phyloP scores from a whole-genome alignment of 2,113 vertebrate species.

The Mormyrus iriodes region DNA sequence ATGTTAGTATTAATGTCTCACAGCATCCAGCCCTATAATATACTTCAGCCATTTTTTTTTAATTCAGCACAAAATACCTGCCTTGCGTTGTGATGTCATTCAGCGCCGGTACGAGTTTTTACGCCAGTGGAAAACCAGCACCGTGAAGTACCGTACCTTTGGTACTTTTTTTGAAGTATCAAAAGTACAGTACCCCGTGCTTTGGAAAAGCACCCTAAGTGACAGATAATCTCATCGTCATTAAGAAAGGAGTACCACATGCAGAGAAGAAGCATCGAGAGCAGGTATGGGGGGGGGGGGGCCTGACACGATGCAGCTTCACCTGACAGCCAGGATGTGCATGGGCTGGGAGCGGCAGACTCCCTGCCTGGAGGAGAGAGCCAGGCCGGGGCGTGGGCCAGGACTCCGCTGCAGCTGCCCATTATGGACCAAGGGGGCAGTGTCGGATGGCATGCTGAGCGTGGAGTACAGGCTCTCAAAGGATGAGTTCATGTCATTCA shows the following conservation, averaged over 20 bases:
- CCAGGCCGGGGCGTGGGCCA: constrained; percentile 40
- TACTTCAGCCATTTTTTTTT: background rate
- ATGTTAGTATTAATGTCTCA: background rate
- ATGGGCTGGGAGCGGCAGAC: constrained; percentile 82
- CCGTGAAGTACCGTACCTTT: background rate
- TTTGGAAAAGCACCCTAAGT: background rate
- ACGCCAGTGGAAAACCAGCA: background rate
- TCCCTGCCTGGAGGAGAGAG: constrained; percentile 59
- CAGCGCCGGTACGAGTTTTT: background rate
- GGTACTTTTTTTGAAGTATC: background rate
- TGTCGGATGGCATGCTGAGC: constrained; percentile 68
- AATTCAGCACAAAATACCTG: background rate
- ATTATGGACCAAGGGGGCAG: constrained; percentile 75
- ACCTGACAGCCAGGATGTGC: constrained; percentile 86
- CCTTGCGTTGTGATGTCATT: background rate
- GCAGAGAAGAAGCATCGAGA: background rate
- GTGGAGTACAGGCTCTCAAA: constrained; percentile 78
- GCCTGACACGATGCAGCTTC: constrained; percentile 11
- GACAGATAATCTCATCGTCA: background rate
- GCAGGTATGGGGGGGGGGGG: background rate
- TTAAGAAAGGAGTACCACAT: background rate
- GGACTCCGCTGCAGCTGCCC: constrained; percentile 56
- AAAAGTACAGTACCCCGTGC: background rate
- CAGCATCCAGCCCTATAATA: background rate
- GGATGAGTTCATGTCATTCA: constrained; percentile 89